Evolutionary conservation across 2,888 invertebrate genomes (phyloP).

Genomic region (Synanthedon myopaeformis): DNA sequence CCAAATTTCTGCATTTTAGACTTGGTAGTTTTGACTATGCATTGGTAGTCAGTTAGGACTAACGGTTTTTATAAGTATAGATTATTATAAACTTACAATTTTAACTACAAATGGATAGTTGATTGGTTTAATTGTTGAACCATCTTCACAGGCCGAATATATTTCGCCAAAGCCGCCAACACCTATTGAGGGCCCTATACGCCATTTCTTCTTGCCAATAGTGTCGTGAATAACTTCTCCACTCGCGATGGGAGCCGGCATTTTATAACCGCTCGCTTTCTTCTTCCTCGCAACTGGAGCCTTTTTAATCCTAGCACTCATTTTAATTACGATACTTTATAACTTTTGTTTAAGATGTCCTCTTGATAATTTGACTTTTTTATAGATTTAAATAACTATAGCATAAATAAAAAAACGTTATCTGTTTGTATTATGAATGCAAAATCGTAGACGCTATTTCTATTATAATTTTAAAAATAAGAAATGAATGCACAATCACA

Average conservation of each 20-base stretch:
- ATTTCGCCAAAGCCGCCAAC: slow-evolving; percentile 95
- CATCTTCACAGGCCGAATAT: slow-evolving; percentile 81
- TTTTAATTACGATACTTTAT: slow-evolving; percentile 11
- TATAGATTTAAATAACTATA: no score
- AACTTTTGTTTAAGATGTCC: no score
- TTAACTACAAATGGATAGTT: slow-evolving; percentile 79
- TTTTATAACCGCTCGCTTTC: slow-evolving; percentile 59
- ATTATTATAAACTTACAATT: slow-evolving; percentile 73
- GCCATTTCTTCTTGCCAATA: slow-evolving; percentile 83
- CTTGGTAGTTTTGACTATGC: no score
- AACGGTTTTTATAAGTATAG: no score
- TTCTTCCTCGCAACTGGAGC: slow-evolving; percentile 41
- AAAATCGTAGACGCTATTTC: no score
- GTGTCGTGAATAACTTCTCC: slow-evolving; percentile 83
- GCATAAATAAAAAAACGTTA: background rate
- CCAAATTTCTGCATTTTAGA: no score
- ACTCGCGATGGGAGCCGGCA: slow-evolving; percentile 78
- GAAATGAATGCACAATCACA: no score
- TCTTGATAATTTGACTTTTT: no score
- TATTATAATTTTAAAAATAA: no score
- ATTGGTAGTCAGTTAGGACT: no score
- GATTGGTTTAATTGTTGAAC: slow-evolving; percentile 57
- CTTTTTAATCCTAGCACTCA: slow-evolving; percentile 49
- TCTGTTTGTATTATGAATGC: no score
- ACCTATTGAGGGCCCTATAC: slow-evolving; percentile 88